Percentiles rank a stretch among this genome's conserved stretches.
Evolutionary conservation across 2,113 vertebrate species (phyloP).

Genomic region (Vidua chalybeata): DNA sequence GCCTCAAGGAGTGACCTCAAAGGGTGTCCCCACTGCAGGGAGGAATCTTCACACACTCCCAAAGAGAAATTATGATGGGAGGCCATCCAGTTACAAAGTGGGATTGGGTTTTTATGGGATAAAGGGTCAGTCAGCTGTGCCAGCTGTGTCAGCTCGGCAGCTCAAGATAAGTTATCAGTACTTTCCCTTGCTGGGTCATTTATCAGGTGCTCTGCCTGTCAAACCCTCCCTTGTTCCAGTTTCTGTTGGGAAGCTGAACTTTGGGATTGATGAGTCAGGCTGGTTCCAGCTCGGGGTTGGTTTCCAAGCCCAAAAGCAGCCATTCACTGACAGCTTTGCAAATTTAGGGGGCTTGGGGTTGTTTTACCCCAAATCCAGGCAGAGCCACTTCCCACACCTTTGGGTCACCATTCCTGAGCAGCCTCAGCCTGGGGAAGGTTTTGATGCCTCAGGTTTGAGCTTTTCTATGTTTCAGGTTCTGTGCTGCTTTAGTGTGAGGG

Average conservation of each 20-base stretch:
- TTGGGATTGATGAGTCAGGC: not conserved
- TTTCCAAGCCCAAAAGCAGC: not conserved
- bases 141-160: not conserved
- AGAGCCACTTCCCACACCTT: not conserved
- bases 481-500: not conserved
- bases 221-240: not conserved
- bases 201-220: not conserved
- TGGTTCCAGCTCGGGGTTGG: not conserved
- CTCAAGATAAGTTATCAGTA: not conserved
- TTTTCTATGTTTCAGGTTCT: not conserved
- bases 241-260: accelerated
- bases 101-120: not conserved
- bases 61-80: not conserved
- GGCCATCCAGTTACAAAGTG: not conserved
- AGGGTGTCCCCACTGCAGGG: not conserved
- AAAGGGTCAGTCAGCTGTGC: not conserved
- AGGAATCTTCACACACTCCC: not conserved
- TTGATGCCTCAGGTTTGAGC: not conserved
- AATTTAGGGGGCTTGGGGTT: not conserved
- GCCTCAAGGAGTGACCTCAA: not conserved
- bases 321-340: accelerated
- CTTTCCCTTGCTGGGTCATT: not conserved
- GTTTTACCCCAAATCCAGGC: not conserved
- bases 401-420: not conserved
- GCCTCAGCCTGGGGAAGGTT: not conserved